A percentile compares a stretch with the other conserved stretches of the same genome.
These are phyloP conservation scores for Gila robusta DNA, from an alignment of 2,797 vertebrate genomes.

Conservation along the genomic window DNA sequence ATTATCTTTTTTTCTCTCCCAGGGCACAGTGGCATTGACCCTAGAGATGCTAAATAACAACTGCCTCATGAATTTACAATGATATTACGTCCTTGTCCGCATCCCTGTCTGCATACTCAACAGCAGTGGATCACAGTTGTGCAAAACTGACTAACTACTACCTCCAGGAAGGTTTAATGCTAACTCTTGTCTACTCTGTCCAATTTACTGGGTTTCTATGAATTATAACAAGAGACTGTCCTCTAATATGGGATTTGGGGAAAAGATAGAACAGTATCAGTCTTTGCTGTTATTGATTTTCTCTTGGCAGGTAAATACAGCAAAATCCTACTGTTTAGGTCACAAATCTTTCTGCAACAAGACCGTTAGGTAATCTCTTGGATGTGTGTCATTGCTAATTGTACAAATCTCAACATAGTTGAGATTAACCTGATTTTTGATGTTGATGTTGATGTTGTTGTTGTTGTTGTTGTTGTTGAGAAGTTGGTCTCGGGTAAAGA, in stretches of 20 bases:
- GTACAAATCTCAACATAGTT: slow-evolving; percentile 37
- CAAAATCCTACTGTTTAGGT: slow-evolving; percentile 46
- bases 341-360: slow-evolving; percentile 18
- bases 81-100: slow-evolving; percentile 38
- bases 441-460: slow-evolving; percentile 9
- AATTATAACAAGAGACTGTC: background rate
- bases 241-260: background rate
- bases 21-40: slow-evolving; percentile 49
- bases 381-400: slow-evolving; percentile 39
- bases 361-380: background rate
- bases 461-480: slow-evolving; percentile 1
- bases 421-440: slow-evolving; percentile 43
- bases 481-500: slow-evolving; percentile 21
- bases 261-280: background rate
- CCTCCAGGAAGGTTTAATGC: background rate
- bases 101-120: slow-evolving; percentile 44
- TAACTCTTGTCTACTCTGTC: background rate
- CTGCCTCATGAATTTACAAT: slow-evolving; percentile 45
- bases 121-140: background rate
- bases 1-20: slow-evolving; percentile 21
- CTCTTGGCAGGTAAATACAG: slow-evolving; percentile 25
- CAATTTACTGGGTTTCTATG: slow-evolving; percentile 13
- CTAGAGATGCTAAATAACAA: slow-evolving; percentile 54
- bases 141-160: slow-evolving; percentile 11
- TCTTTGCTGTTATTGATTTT: slow-evolving; percentile 41